These are phyloP conservation scores for Cyclophora albipunctata DNA, from an alignment of 2,888 invertebrate genomes.

Conservation along the genomic window DNA sequence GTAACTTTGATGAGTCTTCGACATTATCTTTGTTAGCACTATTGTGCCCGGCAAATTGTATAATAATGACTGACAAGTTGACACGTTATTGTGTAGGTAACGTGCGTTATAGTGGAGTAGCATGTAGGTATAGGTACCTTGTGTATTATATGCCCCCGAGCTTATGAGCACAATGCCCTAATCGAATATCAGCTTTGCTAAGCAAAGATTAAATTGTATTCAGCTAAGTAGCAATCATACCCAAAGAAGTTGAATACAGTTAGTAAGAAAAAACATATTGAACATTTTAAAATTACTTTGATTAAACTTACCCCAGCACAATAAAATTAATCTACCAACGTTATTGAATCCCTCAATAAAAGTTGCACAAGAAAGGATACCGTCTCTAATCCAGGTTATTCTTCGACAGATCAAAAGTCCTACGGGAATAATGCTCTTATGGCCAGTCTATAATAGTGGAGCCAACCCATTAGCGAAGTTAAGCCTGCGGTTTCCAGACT, in stretches of 20 bases:
- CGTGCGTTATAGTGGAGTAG: no score
- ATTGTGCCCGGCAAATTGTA: neutral
- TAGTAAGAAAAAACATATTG: no score
- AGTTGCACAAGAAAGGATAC: constrained; percentile 12
- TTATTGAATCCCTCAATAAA: neutral
- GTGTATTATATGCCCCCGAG: no score
- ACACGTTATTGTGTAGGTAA: neutral
- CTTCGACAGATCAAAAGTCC: constrained; percentile 38
- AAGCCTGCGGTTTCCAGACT: constrained; percentile 42
- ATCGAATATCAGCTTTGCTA: no score
- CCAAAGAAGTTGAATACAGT: no score
- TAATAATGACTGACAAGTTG: neutral
- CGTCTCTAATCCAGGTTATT: constrained; percentile 26
- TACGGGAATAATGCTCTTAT: constrained; percentile 41
- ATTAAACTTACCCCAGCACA: no score
- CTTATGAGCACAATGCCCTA: no score
- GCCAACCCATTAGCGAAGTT: constrained; percentile 55
- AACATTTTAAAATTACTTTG: no score
- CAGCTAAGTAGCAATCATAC: no score
- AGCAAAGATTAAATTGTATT: no score
- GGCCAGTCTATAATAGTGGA: constrained; percentile 42
- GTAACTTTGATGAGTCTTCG: constrained; percentile 15
- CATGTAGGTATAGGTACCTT: no score
- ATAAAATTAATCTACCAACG: neutral
- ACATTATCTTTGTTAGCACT: neutral